These are phyloP conservation scores for Hiodon tergisus DNA, from an alignment of 2,113 vertebrate species.

Conservation along the genomic window DNA sequence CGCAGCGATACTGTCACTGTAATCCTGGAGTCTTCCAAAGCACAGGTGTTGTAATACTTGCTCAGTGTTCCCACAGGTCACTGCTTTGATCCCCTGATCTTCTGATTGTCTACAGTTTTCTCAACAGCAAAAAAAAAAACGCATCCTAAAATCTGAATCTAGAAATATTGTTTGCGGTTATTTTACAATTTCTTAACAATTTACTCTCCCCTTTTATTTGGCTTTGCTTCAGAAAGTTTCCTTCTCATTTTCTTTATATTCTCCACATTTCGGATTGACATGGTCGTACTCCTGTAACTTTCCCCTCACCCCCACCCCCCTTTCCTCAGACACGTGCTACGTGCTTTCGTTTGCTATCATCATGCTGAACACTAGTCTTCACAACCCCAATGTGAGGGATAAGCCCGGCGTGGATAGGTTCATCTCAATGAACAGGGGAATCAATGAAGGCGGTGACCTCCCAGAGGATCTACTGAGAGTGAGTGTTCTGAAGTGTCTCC, in stretches of 20 bases:
- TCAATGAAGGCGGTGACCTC: slow-evolving; percentile 84
- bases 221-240: not conserved
- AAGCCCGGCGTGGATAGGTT: slow-evolving; percentile 79
- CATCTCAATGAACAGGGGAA: slow-evolving; percentile 87
- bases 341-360: slow-evolving; percentile 86
- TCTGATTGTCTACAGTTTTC: not conserved
- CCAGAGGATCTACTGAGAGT: slow-evolving; percentile 83
- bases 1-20: slow-evolving; percentile 83
- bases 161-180: no score
- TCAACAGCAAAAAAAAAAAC: not conserved
- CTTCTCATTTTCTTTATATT: not conserved
- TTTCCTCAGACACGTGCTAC: slow-evolving; percentile 76
- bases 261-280: not conserved
- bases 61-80: not conserved
- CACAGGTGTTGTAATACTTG: slow-evolving; percentile 56
- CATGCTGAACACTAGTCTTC: slow-evolving; percentile 89
- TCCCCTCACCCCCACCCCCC: slow-evolving; percentile 2
- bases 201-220: not conserved
- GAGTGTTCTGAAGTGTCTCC: slow-evolving; percentile 20
- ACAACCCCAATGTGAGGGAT: slow-evolving; percentile 85
- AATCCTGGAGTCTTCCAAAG: slow-evolving; percentile 85
- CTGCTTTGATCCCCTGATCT: not conserved
- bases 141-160: no score
- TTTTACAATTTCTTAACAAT: no score
- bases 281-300: not conserved